Percentiles rank a stretch among this genome's conserved stretches.
These are phyloP conservation scores for Brachionus koreanus DNA, from an alignment of 1,140 invertebrate species.

Conservation along the genomic window DNA sequence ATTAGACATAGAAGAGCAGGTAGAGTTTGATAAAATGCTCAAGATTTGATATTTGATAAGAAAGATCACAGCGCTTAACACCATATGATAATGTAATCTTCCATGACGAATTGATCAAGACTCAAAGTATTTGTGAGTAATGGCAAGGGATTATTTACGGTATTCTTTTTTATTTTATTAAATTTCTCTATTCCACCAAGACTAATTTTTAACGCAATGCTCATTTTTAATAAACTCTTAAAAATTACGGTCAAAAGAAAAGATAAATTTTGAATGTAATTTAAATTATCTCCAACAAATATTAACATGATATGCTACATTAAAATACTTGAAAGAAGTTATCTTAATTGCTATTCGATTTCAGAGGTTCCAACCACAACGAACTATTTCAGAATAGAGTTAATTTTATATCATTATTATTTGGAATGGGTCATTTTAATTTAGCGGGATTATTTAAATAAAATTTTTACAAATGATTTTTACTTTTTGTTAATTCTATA, in stretches of 20 bases:
- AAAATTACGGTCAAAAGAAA: slow-evolving; percentile 30
- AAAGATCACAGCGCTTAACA: background rate
- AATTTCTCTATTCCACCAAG: slow-evolving; percentile 17
- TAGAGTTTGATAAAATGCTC: background rate
- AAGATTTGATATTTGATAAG: background rate
- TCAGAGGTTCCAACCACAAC: background rate
- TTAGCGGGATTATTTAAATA: background rate
- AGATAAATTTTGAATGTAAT: slow-evolving; percentile 36
- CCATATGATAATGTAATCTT: slow-evolving; percentile 41
- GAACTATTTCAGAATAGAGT: background rate
- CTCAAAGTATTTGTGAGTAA: background rate
- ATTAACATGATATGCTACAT: slow-evolving; percentile 44
- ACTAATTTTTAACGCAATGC: slow-evolving; percentile 21
- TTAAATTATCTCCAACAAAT: slow-evolving; percentile 21
- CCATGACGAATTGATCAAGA: slow-evolving; percentile 34
- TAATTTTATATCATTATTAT: background rate
- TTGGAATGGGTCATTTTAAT: too few relatives aligned
- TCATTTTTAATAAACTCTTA: slow-evolving; percentile 18
- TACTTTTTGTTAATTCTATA: background rate
- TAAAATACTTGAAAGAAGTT: background rate
- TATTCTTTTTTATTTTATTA: background rate
- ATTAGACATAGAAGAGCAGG: background rate
- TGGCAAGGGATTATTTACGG: slow-evolving; percentile 32
- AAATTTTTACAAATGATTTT: background rate
- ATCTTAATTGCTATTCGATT: background rate